A percentile compares a stretch with the other conserved stretches of the same genome.
Evolutionary conservation across 2,888 invertebrate species (phyloP).

Genomic region (Ophioninae sp.): DNA sequence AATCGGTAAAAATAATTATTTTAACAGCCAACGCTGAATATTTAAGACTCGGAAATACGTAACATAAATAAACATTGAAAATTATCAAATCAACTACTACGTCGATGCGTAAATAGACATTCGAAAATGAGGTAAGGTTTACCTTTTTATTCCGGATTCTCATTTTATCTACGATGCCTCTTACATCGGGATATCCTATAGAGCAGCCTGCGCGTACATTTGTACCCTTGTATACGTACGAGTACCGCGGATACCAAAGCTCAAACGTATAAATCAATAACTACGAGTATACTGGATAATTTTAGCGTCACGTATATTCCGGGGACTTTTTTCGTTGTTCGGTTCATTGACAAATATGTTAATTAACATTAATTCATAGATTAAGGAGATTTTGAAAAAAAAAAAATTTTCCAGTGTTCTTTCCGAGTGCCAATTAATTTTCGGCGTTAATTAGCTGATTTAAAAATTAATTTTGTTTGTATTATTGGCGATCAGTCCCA

Average conservation of each 20-base stretch:
- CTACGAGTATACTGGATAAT: conserved; percentile 47
- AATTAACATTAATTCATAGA: background rate
- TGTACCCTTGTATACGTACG: conserved; percentile 35
- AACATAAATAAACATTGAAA: background rate
- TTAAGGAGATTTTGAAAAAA: no score
- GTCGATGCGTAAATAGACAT: conserved; percentile 1
- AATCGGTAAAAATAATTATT: no score
- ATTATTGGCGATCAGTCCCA: background rate
- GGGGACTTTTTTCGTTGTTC: background rate
- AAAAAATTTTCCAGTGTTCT: no score
- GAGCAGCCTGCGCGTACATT: conserved; percentile 22
- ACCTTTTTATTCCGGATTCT: background rate
- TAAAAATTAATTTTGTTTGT: background rate
- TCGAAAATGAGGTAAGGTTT: background rate
- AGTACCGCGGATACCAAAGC: conserved; percentile 40
- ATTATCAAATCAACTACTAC: conserved; percentile 6
- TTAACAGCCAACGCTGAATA: background rate
- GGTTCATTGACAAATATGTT: background rate
- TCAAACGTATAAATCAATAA: conserved; percentile 57
- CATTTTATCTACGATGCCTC: background rate
- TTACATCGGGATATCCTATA: background rate
- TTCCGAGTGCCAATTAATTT: no score
- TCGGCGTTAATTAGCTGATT: no score
- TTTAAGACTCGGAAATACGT: background rate
- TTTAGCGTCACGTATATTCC: conserved; percentile 42